A percentile compares a stretch with the other conserved stretches of the same genome.
Conservation (phyloP, 2,888 invertebrate genomes). For the Hypselothyrea guttata region DNA sequence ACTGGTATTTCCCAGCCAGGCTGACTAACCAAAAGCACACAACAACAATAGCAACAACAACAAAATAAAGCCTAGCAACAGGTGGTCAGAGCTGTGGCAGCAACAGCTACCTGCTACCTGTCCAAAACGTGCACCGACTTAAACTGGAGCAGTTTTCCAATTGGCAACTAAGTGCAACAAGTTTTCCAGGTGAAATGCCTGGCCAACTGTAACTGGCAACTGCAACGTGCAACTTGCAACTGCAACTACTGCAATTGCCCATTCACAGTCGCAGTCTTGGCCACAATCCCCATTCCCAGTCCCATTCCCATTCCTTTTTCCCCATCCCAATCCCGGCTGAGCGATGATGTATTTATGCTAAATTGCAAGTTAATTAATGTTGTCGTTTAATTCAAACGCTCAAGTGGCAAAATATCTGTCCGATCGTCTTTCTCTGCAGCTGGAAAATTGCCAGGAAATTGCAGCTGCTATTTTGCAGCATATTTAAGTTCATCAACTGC, state of each 20-base stretch:
- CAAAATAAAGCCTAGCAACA: slow-evolving; percentile 16
- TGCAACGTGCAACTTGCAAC: slow-evolving; percentile 6
- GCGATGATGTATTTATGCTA: slow-evolving; percentile 77
- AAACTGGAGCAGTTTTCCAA: slow-evolving; percentile 78
- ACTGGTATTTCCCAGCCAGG: slow-evolving; percentile 74
- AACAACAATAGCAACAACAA: too few relatives aligned
- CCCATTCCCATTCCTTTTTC: background rate
- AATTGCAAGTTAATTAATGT: slow-evolving; percentile 77
- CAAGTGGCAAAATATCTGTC: slow-evolving; percentile 68
- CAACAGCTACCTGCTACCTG: slow-evolving; percentile 56
- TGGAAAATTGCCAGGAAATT: slow-evolving; percentile 59
- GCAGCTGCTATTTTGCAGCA: slow-evolving; percentile 34
- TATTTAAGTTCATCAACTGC: too few relatives aligned
- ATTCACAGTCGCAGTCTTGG: slow-evolving; percentile 6
- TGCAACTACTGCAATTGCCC: slow-evolving; percentile 6
- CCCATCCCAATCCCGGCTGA: slow-evolving; percentile 33
- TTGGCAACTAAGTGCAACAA: slow-evolving; percentile 51
- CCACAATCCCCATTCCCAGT: background rate
- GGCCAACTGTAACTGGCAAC: slow-evolving; percentile 19
- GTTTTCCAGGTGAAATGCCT: slow-evolving; percentile 60
- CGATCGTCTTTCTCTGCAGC: slow-evolving; percentile 20
- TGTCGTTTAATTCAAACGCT: slow-evolving; percentile 74
- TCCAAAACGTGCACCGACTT: slow-evolving; percentile 75
- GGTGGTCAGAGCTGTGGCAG: slow-evolving; percentile 5
- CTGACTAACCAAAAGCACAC: slow-evolving; percentile 63